These are phyloP conservation scores for Platyura marginata DNA, from an alignment of 1,140 invertebrate species.

Conservation along the genomic window DNA sequence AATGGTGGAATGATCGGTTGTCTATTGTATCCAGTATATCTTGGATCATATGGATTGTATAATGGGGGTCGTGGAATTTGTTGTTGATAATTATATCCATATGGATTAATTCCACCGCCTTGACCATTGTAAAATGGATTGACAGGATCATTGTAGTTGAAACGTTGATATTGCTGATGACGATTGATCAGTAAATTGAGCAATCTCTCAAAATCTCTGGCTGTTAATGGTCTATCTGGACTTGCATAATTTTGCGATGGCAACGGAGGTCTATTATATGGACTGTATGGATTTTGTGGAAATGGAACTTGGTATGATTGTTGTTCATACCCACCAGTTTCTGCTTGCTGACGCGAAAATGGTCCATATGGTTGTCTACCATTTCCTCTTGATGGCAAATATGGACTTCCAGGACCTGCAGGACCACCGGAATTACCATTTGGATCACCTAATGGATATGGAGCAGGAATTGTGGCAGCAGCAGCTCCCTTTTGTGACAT, in stretches of 20 bases:
- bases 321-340: not conserved
- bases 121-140: slow-evolving; percentile 1
- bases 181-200: slow-evolving; percentile 33
- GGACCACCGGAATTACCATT: no score
- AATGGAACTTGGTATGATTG: slow-evolving; percentile 19
- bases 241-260: slow-evolving; percentile 18
- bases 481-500: slow-evolving; percentile 5
- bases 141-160: slow-evolving; percentile 15
- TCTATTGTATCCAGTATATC: slow-evolving; percentile 7
- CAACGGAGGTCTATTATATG: slow-evolving; percentile 12
- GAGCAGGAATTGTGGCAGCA: slow-evolving; percentile 20
- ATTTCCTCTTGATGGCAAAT: not conserved
- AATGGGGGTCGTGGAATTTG: slow-evolving; percentile 3
- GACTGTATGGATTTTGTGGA: slow-evolving; percentile 11
- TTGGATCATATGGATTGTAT: slow-evolving; percentile 7
- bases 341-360: not conserved
- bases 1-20: slow-evolving; percentile 7
- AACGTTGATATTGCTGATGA: slow-evolving; percentile 30
- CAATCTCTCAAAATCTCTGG: slow-evolving; percentile 33
- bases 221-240: slow-evolving; percentile 16
- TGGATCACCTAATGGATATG: slow-evolving; percentile 3
- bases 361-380: not conserved
- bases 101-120: not conserved
- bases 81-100: slow-evolving; percentile 1
- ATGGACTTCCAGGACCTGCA: no score